A percentile compares a stretch with the other conserved stretches of the same genome.
Evolutionary conservation across 92 coral and sea anemone genomes (phyloP).

Genomic region (Actinernus sp.): DNA sequence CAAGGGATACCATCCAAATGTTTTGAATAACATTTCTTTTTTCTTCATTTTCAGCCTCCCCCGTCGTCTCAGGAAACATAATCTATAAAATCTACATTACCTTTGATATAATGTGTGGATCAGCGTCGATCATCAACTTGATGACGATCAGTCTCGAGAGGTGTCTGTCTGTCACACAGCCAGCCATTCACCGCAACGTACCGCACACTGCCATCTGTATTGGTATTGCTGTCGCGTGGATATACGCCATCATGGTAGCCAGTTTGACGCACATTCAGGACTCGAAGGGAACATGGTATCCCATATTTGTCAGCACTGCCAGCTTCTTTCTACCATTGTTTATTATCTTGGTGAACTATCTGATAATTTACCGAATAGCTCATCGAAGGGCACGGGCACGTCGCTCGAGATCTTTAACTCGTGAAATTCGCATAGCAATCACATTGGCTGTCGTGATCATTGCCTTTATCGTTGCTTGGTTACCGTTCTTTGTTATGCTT

Average conservation of each 20-base stretch:
- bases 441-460: constrained; percentile 90
- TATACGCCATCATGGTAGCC: constrained; percentile 69
- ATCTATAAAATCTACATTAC: constrained; percentile 79
- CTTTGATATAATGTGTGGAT: constrained; percentile 84
- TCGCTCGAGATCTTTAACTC: constrained; percentile 74
- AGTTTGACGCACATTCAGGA: constrained; percentile 44
- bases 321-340: constrained; percentile 85
- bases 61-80: constrained; percentile 11
- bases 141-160: constrained; percentile 93
- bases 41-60: constrained; percentile 24
- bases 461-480: constrained; percentile 89
- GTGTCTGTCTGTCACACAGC: constrained; percentile 89
- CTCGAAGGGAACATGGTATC: constrained; percentile 67
- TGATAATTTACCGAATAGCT: constrained; percentile 81
- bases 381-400: constrained; percentile 79
- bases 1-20: not conserved
- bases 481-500: constrained; percentile 74
- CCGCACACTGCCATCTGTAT: constrained; percentile 56
- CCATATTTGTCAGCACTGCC: constrained; percentile 67
- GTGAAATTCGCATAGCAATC: constrained; percentile 93
- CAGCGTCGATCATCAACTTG: constrained; percentile 88
- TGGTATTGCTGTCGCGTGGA: constrained; percentile 80
- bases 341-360: constrained; percentile 78
- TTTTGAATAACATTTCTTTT: not conserved
- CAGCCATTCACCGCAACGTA: constrained; percentile 90